Evolutionary conservation across 1,140 invertebrate genomes (phyloP).

Genomic region (Oreohelix idahoensis): DNA sequence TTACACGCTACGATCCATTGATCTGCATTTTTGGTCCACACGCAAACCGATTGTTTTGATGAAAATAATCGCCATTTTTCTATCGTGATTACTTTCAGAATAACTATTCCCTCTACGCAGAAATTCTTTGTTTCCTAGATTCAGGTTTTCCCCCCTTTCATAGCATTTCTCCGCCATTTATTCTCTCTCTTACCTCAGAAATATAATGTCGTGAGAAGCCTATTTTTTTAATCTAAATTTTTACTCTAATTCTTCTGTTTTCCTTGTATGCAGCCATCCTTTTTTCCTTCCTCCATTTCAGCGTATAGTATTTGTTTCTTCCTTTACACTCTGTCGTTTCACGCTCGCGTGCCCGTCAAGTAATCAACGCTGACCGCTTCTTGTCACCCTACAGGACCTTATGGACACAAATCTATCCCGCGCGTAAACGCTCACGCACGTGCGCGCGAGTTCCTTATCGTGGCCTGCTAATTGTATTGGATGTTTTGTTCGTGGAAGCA

Average conservation of each 20-base stretch:
- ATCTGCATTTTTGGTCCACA: neutral
- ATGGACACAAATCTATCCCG: slow-evolving; percentile 23
- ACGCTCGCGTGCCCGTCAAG: neutral
- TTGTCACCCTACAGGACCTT: slow-evolving; percentile 12
- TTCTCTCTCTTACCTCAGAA: neutral
- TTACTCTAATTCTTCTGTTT: neutral
- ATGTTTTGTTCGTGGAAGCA: slow-evolving; percentile 8
- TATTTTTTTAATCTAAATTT: neutral
- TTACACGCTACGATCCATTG: neutral
- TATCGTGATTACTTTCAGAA: neutral
- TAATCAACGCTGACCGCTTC: slow-evolving; percentile 15
- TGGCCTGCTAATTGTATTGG: slow-evolving; percentile 23
- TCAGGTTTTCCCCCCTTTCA: neutral
- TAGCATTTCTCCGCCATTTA: neutral
- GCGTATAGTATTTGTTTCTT: too few species aligned
- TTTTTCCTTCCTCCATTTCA: neutral
- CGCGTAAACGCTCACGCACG: neutral
- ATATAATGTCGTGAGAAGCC: neutral
- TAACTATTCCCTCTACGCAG: neutral
- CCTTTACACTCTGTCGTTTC: neutral
- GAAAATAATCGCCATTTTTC: neutral
- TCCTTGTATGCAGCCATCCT: neutral
- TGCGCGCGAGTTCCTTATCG: slow-evolving; percentile 2
- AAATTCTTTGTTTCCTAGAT: neutral
- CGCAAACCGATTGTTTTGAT: neutral